Evolutionary conservation across 2,113 vertebrate genomes (phyloP).

Genomic region (Sprattus sprattus): DNA sequence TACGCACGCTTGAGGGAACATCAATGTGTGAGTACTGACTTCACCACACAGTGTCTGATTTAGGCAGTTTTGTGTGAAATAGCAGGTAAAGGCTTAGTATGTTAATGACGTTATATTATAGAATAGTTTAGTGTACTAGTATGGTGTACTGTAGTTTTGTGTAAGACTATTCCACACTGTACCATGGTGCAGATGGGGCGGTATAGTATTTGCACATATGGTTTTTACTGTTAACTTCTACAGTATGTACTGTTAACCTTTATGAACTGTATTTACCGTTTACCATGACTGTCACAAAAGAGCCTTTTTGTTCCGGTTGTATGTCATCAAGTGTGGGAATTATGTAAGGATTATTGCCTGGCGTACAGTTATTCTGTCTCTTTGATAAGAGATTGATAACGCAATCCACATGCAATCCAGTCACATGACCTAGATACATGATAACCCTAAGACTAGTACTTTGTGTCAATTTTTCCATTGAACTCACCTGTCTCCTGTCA

Average conservation of each 20-base stretch:
- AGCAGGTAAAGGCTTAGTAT: neutral
- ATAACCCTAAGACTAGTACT: neutral
- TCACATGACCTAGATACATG: neutral
- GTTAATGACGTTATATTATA: neutral
- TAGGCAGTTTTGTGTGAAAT: neutral
- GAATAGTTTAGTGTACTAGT: neutral
- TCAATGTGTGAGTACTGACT: slow-evolving; percentile 67
- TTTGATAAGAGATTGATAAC: slow-evolving; percentile 55
- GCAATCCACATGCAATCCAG: neutral
- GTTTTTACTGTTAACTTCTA: no score
- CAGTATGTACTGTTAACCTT: no score
- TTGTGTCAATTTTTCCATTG: neutral
- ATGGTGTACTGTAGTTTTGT: neutral
- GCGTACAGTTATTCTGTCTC: slow-evolving; percentile 42
- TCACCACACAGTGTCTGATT: no score
- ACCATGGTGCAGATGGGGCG: neutral
- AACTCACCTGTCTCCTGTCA: no score
- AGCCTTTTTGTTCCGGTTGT: no score
- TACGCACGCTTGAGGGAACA: slow-evolving; percentile 53
- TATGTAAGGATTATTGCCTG: slow-evolving; percentile 56
- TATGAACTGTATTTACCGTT: no score
- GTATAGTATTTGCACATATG: neutral
- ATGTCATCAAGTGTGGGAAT: slow-evolving; percentile 29
- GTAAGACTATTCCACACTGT: neutral
- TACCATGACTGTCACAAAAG: no score